phyloP scores from a whole-genome alignment of 2,797 vertebrate genomes.

The Siniperca undulata region DNA sequence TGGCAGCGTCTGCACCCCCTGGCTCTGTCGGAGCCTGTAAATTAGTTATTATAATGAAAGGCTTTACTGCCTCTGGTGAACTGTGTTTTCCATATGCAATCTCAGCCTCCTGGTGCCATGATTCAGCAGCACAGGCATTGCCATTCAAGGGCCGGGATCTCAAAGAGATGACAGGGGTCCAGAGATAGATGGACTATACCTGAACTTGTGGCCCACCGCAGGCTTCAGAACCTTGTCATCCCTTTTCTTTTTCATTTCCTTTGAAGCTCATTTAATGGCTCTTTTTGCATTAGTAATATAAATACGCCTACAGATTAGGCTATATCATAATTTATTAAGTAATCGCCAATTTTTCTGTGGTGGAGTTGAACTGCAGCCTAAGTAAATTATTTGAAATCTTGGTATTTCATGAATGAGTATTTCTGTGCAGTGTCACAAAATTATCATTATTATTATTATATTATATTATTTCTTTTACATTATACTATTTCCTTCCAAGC shows the following conservation, averaged over 20 bases:
- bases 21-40: constrained; percentile 73
- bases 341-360: background rate
- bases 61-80: constrained; percentile 74
- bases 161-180: constrained; percentile 24
- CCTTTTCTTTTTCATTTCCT: constrained; percentile 30
- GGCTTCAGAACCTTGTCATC: constrained; percentile 22
- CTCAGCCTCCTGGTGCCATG: constrained; percentile 50
- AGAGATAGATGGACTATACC: constrained; percentile 42
- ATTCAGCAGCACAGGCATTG: constrained; percentile 60
- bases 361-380: constrained; percentile 16
- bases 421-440: background rate
- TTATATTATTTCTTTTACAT: background rate
- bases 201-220: constrained; percentile 22
- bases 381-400: constrained; percentile 23
- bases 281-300: constrained; percentile 37
- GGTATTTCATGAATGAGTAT: constrained; percentile 2
- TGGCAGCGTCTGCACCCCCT: constrained; percentile 72
- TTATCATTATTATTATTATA: background rate
- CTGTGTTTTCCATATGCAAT: constrained; percentile 72
- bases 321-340: constrained; percentile 29
- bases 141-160: constrained; percentile 33
- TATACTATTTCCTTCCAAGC: background rate
- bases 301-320: constrained; percentile 22
- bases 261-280: constrained; percentile 27
- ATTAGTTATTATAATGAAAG: constrained; percentile 83